phyloP scores from a whole-genome alignment of 1,140 invertebrate species.

The Chrysomallon squamiferum region DNA sequence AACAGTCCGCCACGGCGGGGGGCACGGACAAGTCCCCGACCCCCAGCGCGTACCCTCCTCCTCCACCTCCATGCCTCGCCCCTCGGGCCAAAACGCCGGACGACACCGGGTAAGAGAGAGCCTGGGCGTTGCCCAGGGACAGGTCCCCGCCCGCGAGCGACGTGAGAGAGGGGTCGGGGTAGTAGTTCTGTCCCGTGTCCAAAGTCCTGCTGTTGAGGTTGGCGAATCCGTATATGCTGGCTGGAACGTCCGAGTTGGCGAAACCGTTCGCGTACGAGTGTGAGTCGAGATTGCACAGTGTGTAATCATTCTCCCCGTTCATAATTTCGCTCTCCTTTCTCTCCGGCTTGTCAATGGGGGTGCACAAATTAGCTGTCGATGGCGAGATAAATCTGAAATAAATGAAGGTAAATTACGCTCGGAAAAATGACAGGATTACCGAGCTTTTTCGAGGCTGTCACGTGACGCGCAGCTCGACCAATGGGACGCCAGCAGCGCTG shows the following conservation, averaged over 20 bases:
- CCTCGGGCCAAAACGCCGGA: slow-evolving; percentile 26
- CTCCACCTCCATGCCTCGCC: slow-evolving; percentile 17
- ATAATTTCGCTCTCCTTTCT: slow-evolving; percentile 29
- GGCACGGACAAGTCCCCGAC: not conserved
- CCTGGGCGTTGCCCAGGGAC: slow-evolving; percentile 34
- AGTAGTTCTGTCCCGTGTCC: slow-evolving; percentile 49
- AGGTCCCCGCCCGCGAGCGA: slow-evolving; percentile 32
- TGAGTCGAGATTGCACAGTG: slow-evolving; percentile 52
- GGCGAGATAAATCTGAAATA: slow-evolving; percentile 58
- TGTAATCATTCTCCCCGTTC: slow-evolving; percentile 54
- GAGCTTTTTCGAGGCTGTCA: slow-evolving; percentile 37
- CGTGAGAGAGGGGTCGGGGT: slow-evolving; percentile 32
- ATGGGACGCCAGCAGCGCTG: slow-evolving; percentile 23
- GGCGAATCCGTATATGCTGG: slow-evolving; percentile 38
- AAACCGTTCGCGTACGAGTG: slow-evolving; percentile 43
- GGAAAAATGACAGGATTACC: slow-evolving; percentile 50
- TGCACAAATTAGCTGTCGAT: slow-evolving; percentile 55
- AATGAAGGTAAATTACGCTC: slow-evolving; percentile 58
- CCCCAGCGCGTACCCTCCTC: slow-evolving; percentile 24
- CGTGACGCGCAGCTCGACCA: slow-evolving; percentile 44
- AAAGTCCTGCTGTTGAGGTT: slow-evolving; percentile 41
- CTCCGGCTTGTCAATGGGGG: slow-evolving; percentile 33
- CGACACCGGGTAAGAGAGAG: slow-evolving; percentile 32
- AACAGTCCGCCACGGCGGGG: not conserved
- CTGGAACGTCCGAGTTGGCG: slow-evolving; percentile 31